Conservation (phyloP, 2,888 invertebrate species). For the Dryobotodes eremita region DNA sequence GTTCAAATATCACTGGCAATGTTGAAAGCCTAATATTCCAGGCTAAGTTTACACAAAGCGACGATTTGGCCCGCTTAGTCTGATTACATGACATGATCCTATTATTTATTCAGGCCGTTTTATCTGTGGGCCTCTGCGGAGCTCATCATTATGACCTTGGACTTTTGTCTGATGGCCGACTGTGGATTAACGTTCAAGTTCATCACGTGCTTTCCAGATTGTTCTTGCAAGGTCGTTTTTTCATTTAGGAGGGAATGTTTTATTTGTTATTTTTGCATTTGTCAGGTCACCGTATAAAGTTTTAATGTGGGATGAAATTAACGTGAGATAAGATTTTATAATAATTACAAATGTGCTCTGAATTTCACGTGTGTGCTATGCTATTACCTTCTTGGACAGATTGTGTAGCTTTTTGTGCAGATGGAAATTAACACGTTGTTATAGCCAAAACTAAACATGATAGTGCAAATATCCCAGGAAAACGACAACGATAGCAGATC, state of each 20-base stretch:
- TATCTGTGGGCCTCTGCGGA: slow-evolving; percentile 60
- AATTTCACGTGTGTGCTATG: background rate
- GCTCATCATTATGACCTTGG: slow-evolving; percentile 65
- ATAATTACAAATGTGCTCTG: background rate
- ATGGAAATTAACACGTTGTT: background rate
- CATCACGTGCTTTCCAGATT: slow-evolving; percentile 35
- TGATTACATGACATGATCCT: slow-evolving; percentile 70
- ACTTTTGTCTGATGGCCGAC: slow-evolving; percentile 54
- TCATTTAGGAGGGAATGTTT: background rate
- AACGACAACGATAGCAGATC: background rate
- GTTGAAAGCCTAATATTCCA: slow-evolving; percentile 65
- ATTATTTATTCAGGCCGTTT: slow-evolving; percentile 70
- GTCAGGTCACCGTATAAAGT: too few relatives aligned
- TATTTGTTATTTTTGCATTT: background rate
- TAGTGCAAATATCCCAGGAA: background rate
- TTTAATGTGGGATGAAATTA: background rate
- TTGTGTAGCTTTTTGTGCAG: background rate
- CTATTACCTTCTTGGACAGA: background rate
- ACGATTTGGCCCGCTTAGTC: slow-evolving; percentile 68
- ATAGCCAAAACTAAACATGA: background rate
- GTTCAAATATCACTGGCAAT: slow-evolving; percentile 59
- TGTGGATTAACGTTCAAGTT: slow-evolving; percentile 51
- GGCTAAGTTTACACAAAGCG: slow-evolving; percentile 69
- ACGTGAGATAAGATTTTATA: background rate
- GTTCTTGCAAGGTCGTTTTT: slow-evolving; percentile 17